A percentile compares a stretch with the other conserved stretches of the same genome.
Evolutionary conservation across 2,113 vertebrate species (phyloP).

Genomic region (Cyphomyrus plagiostoma): DNA sequence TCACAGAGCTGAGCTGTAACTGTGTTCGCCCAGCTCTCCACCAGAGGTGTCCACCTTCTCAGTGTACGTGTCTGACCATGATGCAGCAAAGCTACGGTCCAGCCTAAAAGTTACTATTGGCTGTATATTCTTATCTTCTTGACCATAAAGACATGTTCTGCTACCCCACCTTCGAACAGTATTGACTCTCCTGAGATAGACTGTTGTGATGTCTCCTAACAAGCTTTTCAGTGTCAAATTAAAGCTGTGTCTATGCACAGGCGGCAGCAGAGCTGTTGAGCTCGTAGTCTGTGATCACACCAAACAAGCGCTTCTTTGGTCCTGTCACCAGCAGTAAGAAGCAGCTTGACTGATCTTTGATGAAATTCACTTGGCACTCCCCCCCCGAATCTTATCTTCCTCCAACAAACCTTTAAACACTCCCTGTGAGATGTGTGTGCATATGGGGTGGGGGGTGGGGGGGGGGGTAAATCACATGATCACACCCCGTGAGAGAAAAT

Average conservation of each 20-base stretch:
- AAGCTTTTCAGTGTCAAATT: conserved; percentile 64
- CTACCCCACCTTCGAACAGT: conserved; percentile 45
- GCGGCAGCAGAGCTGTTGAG: conserved; percentile 31
- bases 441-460: not conserved
- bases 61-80: conserved; percentile 28
- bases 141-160: conserved; percentile 33
- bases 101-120: conserved; percentile 34
- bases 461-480: not conserved
- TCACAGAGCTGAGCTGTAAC: conserved; percentile 48
- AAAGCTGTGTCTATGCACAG: conserved; percentile 37
- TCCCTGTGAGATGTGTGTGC: not conserved
- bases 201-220: conserved; percentile 64
- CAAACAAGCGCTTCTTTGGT: conserved; percentile 63
- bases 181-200: conserved; percentile 54
- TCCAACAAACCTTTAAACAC: not conserved
- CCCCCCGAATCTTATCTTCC: conserved; percentile 29
- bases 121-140: conserved; percentile 33
- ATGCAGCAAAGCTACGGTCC: conserved; percentile 35
- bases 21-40: conserved; percentile 13
- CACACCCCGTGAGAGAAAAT: not conserved
- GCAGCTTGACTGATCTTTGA: conserved; percentile 42
- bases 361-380: conserved; percentile 33
- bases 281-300: conserved; percentile 55
- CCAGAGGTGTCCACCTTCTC: not conserved
- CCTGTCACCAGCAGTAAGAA: conserved; percentile 53